Evolutionary conservation across 2,113 vertebrate genomes (phyloP).

Genomic region (Pseudois nayaur): DNA sequence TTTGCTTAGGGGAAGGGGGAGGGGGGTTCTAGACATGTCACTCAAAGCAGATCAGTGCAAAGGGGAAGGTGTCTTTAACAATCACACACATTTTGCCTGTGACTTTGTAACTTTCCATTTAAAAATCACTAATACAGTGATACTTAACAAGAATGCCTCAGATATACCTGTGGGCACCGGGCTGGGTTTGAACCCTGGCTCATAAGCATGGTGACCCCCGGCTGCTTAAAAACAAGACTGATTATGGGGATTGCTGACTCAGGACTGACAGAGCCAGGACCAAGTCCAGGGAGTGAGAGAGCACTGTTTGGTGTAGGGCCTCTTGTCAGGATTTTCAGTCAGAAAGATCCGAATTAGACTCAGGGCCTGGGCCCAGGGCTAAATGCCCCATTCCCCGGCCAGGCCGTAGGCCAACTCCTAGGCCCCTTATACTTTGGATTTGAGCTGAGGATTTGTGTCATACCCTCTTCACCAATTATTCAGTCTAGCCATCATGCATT

Average conservation of each 20-base stretch:
- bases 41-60: background rate
- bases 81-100: background rate
- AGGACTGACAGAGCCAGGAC: background rate
- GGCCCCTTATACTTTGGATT: background rate
- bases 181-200: background rate
- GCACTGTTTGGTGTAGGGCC: background rate
- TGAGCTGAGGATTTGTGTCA: background rate
- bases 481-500: background rate
- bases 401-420: background rate
- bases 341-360: background rate
- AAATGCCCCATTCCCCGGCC: background rate
- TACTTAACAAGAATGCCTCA: background rate
- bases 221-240: background rate
- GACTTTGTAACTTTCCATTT: background rate
- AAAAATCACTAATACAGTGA: background rate
- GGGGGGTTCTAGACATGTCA: no score
- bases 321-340: background rate
- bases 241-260: background rate
- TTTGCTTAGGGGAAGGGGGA: background rate
- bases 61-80: background rate
- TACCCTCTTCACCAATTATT: background rate
- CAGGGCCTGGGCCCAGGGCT: background rate
- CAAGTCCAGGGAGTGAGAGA: background rate
- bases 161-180: accelerated
- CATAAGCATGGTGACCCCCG: background rate